Conservation (phyloP, 2,797 vertebrate species). For the Pseudomugil tenellus region DNA sequence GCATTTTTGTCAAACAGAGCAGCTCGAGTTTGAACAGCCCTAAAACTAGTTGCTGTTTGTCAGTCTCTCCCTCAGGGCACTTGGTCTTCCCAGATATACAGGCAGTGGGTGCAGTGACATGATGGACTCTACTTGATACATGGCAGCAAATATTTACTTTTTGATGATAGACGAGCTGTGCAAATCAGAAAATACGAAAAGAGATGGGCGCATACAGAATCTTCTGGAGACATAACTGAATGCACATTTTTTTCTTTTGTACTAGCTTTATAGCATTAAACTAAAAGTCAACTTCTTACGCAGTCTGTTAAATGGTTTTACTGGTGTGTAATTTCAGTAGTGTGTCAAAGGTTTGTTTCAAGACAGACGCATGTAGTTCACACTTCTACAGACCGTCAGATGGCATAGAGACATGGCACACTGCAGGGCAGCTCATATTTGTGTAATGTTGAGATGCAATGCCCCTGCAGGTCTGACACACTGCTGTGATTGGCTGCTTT, state of each 20-base stretch:
- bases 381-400: conserved; percentile 29
- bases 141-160: conserved; percentile 60
- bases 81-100: conserved; percentile 36
- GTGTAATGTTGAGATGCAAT: conserved; percentile 33
- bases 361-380: conserved; percentile 27
- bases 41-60: conserved; percentile 50
- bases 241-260: background rate
- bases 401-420: conserved; percentile 38
- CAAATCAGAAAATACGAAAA: conserved; percentile 26
- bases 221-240: conserved; percentile 6
- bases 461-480: conserved; percentile 45
- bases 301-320: conserved; percentile 21
- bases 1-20: conserved; percentile 46
- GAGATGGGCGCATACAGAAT: conserved; percentile 9
- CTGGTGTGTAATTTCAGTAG: conserved; percentile 14
- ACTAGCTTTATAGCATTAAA: conserved; percentile 15
- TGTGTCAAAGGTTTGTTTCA: conserved; percentile 2
- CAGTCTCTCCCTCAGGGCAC: conserved; percentile 32
- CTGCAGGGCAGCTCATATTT: conserved; percentile 33
- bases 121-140: conserved; percentile 46
- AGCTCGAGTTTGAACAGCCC: conserved; percentile 53
- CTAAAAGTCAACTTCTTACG: conserved; percentile 24
- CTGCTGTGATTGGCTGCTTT: conserved; percentile 44
- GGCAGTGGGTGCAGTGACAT: conserved; percentile 29
- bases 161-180: conserved; percentile 33